Evolutionary conservation across 2,113 vertebrate genomes (phyloP).

Genomic region (Gasterosteus aculeatus): DNA sequence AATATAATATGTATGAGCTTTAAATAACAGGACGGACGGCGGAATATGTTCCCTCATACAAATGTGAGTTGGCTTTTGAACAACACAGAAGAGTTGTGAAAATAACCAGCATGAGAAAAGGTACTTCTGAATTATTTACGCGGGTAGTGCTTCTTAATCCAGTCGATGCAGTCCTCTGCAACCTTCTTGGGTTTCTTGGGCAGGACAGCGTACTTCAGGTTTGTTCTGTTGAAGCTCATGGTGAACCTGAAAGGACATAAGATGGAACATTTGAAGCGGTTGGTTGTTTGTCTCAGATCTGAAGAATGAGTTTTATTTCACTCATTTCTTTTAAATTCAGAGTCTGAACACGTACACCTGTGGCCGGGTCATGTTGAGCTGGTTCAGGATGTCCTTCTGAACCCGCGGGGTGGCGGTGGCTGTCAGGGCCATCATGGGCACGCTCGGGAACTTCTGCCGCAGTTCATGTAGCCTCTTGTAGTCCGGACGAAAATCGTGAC

Average conservation of each 20-base stretch:
- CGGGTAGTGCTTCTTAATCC: slow-evolving; percentile 95
- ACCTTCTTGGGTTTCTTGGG: slow-evolving; percentile 97
- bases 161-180: slow-evolving; percentile 90
- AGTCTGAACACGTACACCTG: slow-evolving; percentile 87
- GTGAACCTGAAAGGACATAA: slow-evolving; percentile 86
- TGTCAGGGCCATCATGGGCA: slow-evolving; percentile 95
- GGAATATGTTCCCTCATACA: background rate
- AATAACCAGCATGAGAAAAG: slow-evolving; percentile 21
- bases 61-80: slow-evolving; percentile 14
- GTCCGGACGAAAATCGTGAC: slow-evolving; percentile 95
- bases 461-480: slow-evolving; percentile 92
- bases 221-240: slow-evolving; percentile 98
- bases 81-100: slow-evolving; percentile 17
- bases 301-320: too few relatives aligned
- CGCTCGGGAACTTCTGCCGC: slow-evolving; percentile 85
- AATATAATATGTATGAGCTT: background rate
- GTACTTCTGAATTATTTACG: slow-evolving; percentile 81
- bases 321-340: too few relatives aligned
- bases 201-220: slow-evolving; percentile 92
- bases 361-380: slow-evolving; percentile 91
- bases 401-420: slow-evolving; percentile 96
- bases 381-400: slow-evolving; percentile 95
- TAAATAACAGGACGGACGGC: background rate
- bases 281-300: too few relatives aligned
- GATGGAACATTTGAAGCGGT: background rate